These are phyloP conservation scores for Rhamnusium bicolor DNA, from an alignment of 2,888 invertebrate genomes.

Conservation along the genomic window DNA sequence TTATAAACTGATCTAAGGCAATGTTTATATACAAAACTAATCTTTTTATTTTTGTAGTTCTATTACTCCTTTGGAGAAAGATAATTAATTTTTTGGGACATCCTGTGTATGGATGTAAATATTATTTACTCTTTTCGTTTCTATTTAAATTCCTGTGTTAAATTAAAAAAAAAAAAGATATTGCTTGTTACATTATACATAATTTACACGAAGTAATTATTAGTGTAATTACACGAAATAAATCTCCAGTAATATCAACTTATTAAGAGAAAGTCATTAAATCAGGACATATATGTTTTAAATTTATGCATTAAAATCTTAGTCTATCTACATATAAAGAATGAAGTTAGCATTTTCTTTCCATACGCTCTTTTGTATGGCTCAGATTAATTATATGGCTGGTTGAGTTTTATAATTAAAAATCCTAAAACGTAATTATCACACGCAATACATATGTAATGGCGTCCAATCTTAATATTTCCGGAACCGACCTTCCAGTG, in stretches of 20 bases:
- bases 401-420: constrained; percentile 26
- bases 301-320: constrained; percentile 32
- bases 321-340: constrained; percentile 16
- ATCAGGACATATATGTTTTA: constrained; percentile 4
- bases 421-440: constrained; percentile 26
- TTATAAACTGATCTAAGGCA: too few relatives aligned
- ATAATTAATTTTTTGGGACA: too few relatives aligned
- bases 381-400: constrained; percentile 24
- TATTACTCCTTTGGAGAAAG: too few relatives aligned
- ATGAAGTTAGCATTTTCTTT: constrained; percentile 20
- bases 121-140: too few relatives aligned
- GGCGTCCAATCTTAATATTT: constrained; percentile 20
- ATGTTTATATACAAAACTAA: too few relatives aligned
- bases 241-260: background rate
- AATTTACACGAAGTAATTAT: too few relatives aligned
- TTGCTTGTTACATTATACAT: too few relatives aligned
- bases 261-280: constrained; percentile 11
- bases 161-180: too few relatives aligned
- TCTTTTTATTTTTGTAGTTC: too few relatives aligned
- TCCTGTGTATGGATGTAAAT: too few relatives aligned
- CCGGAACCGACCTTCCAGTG: constrained; percentile 6
- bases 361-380: constrained; percentile 15
- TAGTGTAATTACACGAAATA: too few relatives aligned
- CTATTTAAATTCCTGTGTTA: too few relatives aligned
- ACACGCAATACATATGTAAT: constrained; percentile 28